Conservation (phyloP, 2,888 invertebrate genomes). For the Chamaedrilus cognettii region DNA sequence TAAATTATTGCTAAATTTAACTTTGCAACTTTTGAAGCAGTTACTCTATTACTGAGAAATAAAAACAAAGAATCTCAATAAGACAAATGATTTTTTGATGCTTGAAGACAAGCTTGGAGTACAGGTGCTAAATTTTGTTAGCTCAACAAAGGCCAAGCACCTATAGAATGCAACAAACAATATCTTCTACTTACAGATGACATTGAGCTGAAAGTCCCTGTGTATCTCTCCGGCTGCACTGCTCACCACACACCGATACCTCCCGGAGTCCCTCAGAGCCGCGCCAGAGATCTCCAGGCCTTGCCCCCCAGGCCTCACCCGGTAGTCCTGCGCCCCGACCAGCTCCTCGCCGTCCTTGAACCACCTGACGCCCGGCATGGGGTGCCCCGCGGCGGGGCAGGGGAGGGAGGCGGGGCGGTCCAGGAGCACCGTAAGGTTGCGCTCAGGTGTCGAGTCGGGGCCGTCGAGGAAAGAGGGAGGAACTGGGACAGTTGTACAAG, state of each 20-base stretch:
- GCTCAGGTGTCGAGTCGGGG: background rate
- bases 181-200: conserved; percentile 49
- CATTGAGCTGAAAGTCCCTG: conserved; percentile 53
- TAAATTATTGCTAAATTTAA: too few species aligned
- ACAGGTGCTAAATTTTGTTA: too few species aligned
- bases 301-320: conserved; percentile 34
- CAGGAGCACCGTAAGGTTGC: conserved; percentile 19
- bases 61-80: too few species aligned
- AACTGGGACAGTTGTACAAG: too few species aligned
- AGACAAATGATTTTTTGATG: too few species aligned
- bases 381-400: conserved; percentile 30
- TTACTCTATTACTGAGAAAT: too few species aligned
- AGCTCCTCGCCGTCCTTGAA: conserved; percentile 53
- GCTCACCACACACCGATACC: conserved; percentile 61
- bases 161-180: too few species aligned
- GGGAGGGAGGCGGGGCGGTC: conserved; percentile 23
- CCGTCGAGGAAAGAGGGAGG: conserved; percentile 47
- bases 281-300: conserved; percentile 48
- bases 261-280: conserved; percentile 55
- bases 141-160: too few species aligned
- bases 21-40: too few species aligned
- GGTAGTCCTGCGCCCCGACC: background rate
- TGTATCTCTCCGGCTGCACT: conserved; percentile 61
- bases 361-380: conserved; percentile 60
- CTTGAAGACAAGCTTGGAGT: too few species aligned